A percentile compares a stretch with the other conserved stretches of the same genome.
phyloP scores from a whole-genome alignment of 2,113 vertebrate species.

The Marcusenius ussheri region DNA sequence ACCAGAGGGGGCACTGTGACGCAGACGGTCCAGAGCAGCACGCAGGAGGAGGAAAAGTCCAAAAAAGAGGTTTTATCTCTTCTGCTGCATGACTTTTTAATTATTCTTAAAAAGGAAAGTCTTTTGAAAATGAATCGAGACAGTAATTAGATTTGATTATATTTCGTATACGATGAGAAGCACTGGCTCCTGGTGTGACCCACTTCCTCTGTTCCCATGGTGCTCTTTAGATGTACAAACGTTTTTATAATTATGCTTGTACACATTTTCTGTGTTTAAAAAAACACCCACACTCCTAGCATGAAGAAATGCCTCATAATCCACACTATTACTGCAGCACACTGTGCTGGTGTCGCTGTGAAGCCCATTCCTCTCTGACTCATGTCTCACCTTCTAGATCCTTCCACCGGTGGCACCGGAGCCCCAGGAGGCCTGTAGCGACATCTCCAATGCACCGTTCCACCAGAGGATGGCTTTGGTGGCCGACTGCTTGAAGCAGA shows the following conservation, averaged over 20 bases:
- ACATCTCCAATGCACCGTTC: constrained; percentile 27
- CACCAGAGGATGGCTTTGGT: constrained; percentile 53
- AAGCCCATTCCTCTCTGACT: background rate
- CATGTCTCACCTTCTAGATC: background rate
- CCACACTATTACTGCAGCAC: background rate
- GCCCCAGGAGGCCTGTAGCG: constrained; percentile 20
- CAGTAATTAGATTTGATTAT: background rate
- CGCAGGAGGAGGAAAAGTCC: background rate
- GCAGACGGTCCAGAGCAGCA: background rate
- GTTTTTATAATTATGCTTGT: background rate
- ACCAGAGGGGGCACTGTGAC: constrained; percentile 28
- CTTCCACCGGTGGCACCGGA: background rate
- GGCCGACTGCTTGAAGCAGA: constrained; percentile 52
- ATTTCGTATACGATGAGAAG: background rate
- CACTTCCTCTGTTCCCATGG: background rate
- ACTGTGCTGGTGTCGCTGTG: background rate
- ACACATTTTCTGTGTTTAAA: background rate
- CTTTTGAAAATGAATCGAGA: background rate
- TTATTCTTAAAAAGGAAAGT: background rate
- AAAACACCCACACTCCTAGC: background rate
- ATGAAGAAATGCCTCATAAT: background rate
- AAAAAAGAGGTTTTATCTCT: constrained; percentile 39
- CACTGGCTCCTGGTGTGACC: background rate
- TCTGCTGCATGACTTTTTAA: background rate
- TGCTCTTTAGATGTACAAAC: background rate